Base-by-base conservation (phyloP, 2,113 vertebrate species). In the Anthoscopus minutus region DNA sequence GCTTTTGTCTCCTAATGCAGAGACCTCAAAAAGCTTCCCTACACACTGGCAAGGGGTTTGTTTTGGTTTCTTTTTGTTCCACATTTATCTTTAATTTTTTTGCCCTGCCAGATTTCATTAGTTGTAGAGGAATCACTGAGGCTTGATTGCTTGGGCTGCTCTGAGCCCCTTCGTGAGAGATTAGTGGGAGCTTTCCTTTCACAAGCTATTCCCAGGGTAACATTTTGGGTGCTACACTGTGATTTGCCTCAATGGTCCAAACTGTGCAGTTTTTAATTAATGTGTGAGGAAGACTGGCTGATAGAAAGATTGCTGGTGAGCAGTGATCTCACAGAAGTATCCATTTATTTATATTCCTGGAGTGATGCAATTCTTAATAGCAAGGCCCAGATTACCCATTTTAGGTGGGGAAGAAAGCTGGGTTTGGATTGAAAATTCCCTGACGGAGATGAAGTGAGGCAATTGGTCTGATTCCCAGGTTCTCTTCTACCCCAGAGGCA, bases 1-100 rank as follows among this genome's bases (percentile, higher is more conserved):
- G 60, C 94, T 95, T 95, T 96, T 92, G 67, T 93, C 56, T 86
- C 47, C 69, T 88, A n/a, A 78, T 58, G 42, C 54, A 86, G 74
- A 88, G 66, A 88, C 45, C 67, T 81, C 50, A 25, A 91, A 88
- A 93, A 79, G 42, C 66, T 96, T 84, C 92, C 77, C 87, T 84
- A 65, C 11, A 11, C 51, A 15, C 31, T 31, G 38, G 44, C 22
- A 60, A 84, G 51, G 71, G 87, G 28, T 82, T 90, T 60, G 35
- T 90, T 88, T 77, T 35, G 12, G 12, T 33, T 81, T 9, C 6
- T 35, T 37, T 8, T 8, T 9, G 4, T 0, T 1, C 12, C 9
- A 24, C 12, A 10, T 71, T 80, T 58, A 61, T 79, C 19, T 42
- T 80, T 57, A 83, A n/a, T 38, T 35, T 64, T 40, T 58, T 47